A percentile compares a stretch with the other conserved stretches of the same genome.
Evolutionary conservation across 2,797 vertebrate genomes (phyloP).

Genomic region (Delichon dasypus): DNA sequence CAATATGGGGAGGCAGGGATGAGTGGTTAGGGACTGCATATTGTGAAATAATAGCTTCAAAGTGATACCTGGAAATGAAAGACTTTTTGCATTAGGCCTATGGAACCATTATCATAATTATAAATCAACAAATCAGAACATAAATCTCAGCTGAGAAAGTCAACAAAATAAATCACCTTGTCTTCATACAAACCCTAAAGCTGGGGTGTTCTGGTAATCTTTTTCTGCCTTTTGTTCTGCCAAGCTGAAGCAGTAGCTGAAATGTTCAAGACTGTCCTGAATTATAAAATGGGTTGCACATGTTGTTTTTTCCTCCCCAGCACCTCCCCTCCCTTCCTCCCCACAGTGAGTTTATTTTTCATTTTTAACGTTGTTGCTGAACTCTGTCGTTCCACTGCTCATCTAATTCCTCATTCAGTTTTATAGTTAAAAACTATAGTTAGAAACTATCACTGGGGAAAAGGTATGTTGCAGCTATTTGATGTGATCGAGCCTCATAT

Average conservation of each 20-base stretch:
- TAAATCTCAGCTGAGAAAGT: background rate
- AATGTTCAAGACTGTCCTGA: constrained; percentile 7
- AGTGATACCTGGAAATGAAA: constrained; percentile 23
- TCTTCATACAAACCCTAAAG: background rate
- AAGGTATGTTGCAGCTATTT: background rate
- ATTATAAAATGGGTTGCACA: constrained; percentile 32
- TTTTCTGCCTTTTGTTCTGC: constrained; percentile 4
- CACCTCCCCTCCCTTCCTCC: background rate
- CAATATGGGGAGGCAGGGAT: background rate
- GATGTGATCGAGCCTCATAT: background rate
- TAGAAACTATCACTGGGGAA: background rate
- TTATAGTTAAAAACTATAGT: background rate
- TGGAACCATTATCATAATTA: background rate
- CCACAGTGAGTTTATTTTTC: background rate
- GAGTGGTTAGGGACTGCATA: background rate
- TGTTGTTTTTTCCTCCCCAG: background rate
- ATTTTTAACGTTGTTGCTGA: background rate
- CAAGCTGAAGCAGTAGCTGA: constrained; percentile 14
- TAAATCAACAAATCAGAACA: background rate
- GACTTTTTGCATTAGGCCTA: background rate
- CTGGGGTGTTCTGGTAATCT: background rate
- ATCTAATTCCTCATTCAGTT: background rate
- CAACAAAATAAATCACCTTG: constrained; percentile 18
- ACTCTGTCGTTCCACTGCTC: background rate
- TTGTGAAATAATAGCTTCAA: constrained; percentile 33